Evolutionary conservation across 2,888 invertebrate species (phyloP), one percentile per base, ranked within the genome.

Genomic region (Neuroscelio doddi): DNA sequence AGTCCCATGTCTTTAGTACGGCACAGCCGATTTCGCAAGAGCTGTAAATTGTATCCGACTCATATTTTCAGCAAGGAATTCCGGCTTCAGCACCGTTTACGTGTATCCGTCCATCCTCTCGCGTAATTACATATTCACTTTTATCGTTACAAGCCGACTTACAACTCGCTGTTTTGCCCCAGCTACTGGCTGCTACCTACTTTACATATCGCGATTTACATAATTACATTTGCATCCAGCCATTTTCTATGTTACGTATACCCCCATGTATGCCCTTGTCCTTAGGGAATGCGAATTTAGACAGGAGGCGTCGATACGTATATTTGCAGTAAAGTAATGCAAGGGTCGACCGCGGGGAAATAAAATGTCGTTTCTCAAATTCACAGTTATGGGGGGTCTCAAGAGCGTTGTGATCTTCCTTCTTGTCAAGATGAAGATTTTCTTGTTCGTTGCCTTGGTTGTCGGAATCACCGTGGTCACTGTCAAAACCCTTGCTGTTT

Each of bases 401-500:
- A 77, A 78, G 62, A 71, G 73, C 44, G 38, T 78, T 49, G 67
- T 72, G 10, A 67, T 73, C 26, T 56, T 79, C 49, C 56, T 71
- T 10, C 57, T 76, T 39, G 71, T 80, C 51, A 80, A 80, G 64
- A 73, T 78, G 53, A 78, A 80, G 64, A 67, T 80, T 52, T 64
- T 76, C 41, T 57, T 78, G 45, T 65, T 77, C 17, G 57, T 73
- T 27, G 70, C 73, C 2, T 69, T 72, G 34, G 66, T 78, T 21
- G 67, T 74, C 41, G 78, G 74, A 12, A 38, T 74, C 41, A 64
- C 70, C 29, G 67, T 70, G 38, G 68, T 75, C 53, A 73, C 76
- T 10, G 59, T 74, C 7, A 78, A 78, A 57, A 67, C 70, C 27
- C 55, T 74, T 27, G 32, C 41, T 30, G 27, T 52, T 8, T 16